Evolutionary conservation across 2,888 invertebrate species (phyloP), one percentile per base, ranked within the genome.

Genomic region (Platycnemis pennipes): DNA sequence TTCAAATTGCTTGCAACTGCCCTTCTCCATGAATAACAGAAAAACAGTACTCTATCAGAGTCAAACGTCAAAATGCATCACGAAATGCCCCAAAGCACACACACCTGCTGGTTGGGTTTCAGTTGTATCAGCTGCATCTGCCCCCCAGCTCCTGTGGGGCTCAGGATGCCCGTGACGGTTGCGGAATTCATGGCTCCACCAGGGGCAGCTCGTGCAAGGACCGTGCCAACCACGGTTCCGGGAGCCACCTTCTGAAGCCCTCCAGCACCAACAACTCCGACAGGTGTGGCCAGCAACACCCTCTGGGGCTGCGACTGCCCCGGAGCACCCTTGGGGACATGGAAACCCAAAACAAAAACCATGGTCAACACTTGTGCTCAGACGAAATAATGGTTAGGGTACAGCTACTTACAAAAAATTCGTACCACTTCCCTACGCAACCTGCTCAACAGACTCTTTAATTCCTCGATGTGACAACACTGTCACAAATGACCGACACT

Each of bases 111-210:
- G n/a, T 91, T 91, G 26, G 91, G 91, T 26, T 91, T 91, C 16
- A 91, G 91, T 26, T 91, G 91, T 37, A 91, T 91, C 63, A 91
- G 49, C n/a, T 91, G 91, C 44, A 91, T 63, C 44, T 91, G 91
- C 26, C 91, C 91, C n/a, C 91, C 91, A 44, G 91, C 53, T 31
- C 91, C 91, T 3, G 91, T 63, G 42, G 63, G 91, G 44, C 63
- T 91, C 1, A 91, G 91, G n/a, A 91, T 91, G 8, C 91, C 91
- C 1, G 91, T 91, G 1, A 91, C 91, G 69, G 91, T 91, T n/a
- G 91, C 69, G 26, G 91, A 91, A 45, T 91, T 91, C 44, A 91
- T 63, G 56, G 44, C 63, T n/a, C 91, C 91, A 44, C 37, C 63
- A 45, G 91, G 8, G 44, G 91, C 42, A 37, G 91, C 91, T 63